Evolutionary conservation across 2,113 vertebrate species (phyloP).

Genomic region (Stomatorhinus ivindoensis): DNA sequence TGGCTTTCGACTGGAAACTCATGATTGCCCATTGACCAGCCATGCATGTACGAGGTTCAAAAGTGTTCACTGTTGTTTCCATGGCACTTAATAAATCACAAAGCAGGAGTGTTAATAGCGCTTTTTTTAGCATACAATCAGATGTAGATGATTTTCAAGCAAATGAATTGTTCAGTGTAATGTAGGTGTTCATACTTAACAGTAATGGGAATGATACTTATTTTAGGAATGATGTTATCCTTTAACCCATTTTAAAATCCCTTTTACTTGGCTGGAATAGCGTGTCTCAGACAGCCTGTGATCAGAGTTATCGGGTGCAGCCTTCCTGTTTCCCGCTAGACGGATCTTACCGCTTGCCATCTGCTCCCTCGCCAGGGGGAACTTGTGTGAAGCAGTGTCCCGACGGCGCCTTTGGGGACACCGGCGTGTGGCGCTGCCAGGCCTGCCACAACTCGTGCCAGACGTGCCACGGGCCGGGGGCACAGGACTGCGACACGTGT

Average conservation of each 20-base stretch:
- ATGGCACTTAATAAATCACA: neutral
- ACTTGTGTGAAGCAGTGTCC: slow-evolving; percentile 62
- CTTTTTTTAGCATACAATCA: neutral
- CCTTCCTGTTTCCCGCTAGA: neutral
- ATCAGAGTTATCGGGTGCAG: neutral
- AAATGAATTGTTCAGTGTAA: neutral
- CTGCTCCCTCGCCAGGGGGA: slow-evolving; percentile 39
- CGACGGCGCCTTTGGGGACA: slow-evolving; percentile 48
- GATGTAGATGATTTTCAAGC: neutral
- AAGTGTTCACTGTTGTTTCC: neutral
- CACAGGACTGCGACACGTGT: slow-evolving; percentile 60
- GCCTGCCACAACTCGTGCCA: slow-evolving; percentile 61
- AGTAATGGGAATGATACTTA: no score
- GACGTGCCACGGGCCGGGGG: slow-evolving; percentile 55
- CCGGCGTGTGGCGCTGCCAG: slow-evolving; percentile 61
- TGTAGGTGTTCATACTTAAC: neutral
- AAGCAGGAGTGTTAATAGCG: neutral
- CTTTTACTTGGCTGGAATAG: neutral
- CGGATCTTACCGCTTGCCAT: slow-evolving; percentile 19
- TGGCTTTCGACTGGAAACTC: neutral
- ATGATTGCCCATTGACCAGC: neutral
- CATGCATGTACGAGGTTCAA: neutral
- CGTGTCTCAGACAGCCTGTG: neutral
- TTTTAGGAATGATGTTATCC: neutral
- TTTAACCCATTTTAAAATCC: neutral